Percentiles rank a stretch among this genome's conserved stretches.
Evolutionary conservation across 2,797 vertebrate genomes (phyloP).

Genomic region (Microctenopoma steveboyesi): DNA sequence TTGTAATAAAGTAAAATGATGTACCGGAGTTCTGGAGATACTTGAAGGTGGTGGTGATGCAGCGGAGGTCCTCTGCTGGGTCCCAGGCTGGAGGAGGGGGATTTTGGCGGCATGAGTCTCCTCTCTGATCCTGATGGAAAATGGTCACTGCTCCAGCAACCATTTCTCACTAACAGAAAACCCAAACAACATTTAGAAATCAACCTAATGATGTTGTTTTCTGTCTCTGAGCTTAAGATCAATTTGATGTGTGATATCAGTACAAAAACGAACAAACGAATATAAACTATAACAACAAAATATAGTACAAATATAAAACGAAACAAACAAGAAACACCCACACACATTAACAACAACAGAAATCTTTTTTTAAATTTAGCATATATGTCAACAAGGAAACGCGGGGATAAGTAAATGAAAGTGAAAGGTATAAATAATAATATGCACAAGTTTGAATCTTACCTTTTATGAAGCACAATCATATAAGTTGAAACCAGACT

Average conservation of each 20-base stretch:
- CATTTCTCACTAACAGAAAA: slow-evolving; percentile 59
- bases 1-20: neutral
- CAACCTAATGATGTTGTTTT: no score
- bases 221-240: no score
- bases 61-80: slow-evolving; percentile 87
- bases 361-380: neutral
- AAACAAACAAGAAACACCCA: neutral
- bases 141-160: slow-evolving; percentile 64
- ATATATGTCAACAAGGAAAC: no score
- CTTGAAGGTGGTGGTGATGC: slow-evolving; percentile 91
- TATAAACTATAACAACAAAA: neutral
- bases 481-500: slow-evolving; percentile 42
- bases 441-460: slow-evolving; percentile 22
- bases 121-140: slow-evolving; percentile 47
- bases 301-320: slow-evolving; percentile 6
- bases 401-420: neutral
- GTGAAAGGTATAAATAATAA: no score
- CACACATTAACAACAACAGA: neutral
- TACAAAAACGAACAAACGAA: neutral
- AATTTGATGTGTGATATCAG: no score
- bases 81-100: slow-evolving; percentile 76
- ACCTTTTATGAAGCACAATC: slow-evolving; percentile 66
- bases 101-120: slow-evolving; percentile 40
- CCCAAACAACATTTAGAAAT: slow-evolving; percentile 1
- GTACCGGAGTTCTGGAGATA: slow-evolving; percentile 92